Evolutionary conservation across 1,140 invertebrate species (phyloP), one percentile per base, ranked within the genome.

Genomic region (Propsilocerus akamusi): DNA sequence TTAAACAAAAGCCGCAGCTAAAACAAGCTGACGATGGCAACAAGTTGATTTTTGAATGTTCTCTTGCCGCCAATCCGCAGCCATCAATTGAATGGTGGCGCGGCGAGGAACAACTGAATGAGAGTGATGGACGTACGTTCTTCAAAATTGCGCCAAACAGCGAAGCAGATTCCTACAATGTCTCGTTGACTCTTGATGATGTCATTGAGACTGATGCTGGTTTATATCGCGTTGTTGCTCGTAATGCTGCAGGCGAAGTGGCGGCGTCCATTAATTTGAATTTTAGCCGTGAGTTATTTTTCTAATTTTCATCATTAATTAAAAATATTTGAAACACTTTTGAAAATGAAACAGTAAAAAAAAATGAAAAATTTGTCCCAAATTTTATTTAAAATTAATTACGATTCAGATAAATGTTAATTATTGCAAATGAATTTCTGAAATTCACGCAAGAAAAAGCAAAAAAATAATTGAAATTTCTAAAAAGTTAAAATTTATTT

Each of bases 251-350:
- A 73, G 94, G 94, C 63, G 93, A 97, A 76, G 92, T 97, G 62
- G 85, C 92, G 52, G 93, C 93, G 55, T 96, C 92, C 58, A 97
- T 98, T 68, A 97, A 96, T 68, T 80, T 98, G 62, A 97, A 97
- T 76, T 97, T 98, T 68, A 93, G 89, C 68, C 89, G 91, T 96
- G 72, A 92, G 89, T 92, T 62, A 49, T 49, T 6, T 25, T 20
- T 30, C 11, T 14, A 30, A 12, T 47, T 52, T 25, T 53, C 25
- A 25, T 24, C 1, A 14, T 14, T 25, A 14, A 14, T 17, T 7
- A 41, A 5, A 17, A 14, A 20, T 6, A 17, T 20, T 20, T 17
- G 4, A 17, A 23, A 12, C 22, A 24, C n/a, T 51, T 47, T 6
- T 5, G 4, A 26, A 46, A 47, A 14, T 46, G 12, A 51, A 22